These are phyloP conservation scores for Holcopasites calliopsidis DNA, from an alignment of 1,140 invertebrate genomes.

Conservation along the genomic window DNA sequence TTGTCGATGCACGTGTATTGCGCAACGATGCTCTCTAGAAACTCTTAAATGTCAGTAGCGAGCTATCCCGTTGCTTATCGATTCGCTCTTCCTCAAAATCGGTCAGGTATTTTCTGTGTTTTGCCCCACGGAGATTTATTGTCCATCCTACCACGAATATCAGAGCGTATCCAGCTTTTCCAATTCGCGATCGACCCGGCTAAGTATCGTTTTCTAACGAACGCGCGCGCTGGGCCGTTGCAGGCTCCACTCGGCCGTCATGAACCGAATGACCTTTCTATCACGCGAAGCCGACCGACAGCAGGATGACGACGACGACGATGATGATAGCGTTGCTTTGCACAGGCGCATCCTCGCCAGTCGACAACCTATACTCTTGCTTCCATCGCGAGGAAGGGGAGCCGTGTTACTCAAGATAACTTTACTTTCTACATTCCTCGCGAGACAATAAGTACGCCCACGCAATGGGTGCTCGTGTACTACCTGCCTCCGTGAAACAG, in stretches of 20 bases:
- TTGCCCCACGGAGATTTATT: background rate
- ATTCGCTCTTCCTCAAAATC: too few species aligned
- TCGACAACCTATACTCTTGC: conserved; percentile 67
- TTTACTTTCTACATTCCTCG: conserved; percentile 79
- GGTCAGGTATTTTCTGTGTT: too few species aligned
- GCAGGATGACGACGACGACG: conserved; percentile 26
- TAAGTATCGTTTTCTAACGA: too few species aligned
- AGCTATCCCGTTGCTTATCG: too few species aligned
- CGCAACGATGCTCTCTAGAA: too few species aligned
- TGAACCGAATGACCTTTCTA: conserved; percentile 58
- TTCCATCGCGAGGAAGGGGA: conserved; percentile 16
- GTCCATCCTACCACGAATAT: too few species aligned
- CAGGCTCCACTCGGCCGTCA: conserved; percentile 4
- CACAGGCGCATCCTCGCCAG: conserved; percentile 63
- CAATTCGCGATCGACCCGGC: too few species aligned
- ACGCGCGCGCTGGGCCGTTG: too few species aligned
- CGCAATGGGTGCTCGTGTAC: conserved; percentile 62
- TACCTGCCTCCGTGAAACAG: conserved; percentile 36
- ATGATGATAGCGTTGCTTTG: conserved; percentile 56
- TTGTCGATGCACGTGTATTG: too few species aligned
- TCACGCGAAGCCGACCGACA: conserved; percentile 31
- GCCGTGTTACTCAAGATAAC: conserved; percentile 74
- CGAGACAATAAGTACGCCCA: conserved; percentile 76
- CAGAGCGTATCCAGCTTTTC: too few species aligned
- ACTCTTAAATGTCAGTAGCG: too few species aligned